Conservation (phyloP, 2,797 vertebrate genomes). For the Lepilemur ruficaudatus region DNA sequence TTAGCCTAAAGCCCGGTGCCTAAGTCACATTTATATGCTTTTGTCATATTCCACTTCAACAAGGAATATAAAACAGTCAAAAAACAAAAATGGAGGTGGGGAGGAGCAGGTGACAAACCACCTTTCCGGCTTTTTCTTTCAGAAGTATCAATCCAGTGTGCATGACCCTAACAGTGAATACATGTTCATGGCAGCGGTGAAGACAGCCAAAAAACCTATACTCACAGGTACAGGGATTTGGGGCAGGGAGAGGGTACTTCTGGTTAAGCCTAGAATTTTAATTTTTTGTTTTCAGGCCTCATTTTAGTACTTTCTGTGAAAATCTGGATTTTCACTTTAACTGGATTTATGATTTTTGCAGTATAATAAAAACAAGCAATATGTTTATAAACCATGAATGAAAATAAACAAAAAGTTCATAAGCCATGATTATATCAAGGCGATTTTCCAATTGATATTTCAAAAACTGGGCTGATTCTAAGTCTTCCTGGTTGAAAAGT, state of each 20-base stretch:
- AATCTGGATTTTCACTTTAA: slow-evolving; percentile 8
- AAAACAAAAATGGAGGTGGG: neutral
- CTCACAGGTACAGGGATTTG: slow-evolving; percentile 74
- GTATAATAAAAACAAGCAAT: neutral
- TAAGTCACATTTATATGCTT: neutral
- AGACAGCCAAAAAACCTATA: slow-evolving; percentile 77
- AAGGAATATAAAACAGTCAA: neutral
- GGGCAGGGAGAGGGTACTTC: neutral
- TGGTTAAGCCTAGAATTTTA: neutral
- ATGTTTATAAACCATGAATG: neutral
- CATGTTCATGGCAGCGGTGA: slow-evolving; percentile 88
- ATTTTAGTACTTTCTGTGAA: slow-evolving; percentile 19
- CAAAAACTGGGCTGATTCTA: neutral
- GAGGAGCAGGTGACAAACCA: neutral
- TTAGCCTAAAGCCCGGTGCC: neutral
- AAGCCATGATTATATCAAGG: neutral
- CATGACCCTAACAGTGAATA: slow-evolving; percentile 87
- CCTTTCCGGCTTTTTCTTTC: slow-evolving; percentile 45
- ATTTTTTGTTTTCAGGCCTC: neutral
- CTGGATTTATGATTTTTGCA: neutral
- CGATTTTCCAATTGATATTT: neutral
- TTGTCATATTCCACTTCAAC: neutral
- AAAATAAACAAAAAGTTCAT: neutral
- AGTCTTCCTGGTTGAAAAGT: neutral
- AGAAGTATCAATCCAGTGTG: slow-evolving; percentile 67